A percentile compares a stretch with the other conserved stretches of the same genome.
phyloP scores from a whole-genome alignment of 2,797 vertebrate genomes.

The Rhabdomys pumilio region DNA sequence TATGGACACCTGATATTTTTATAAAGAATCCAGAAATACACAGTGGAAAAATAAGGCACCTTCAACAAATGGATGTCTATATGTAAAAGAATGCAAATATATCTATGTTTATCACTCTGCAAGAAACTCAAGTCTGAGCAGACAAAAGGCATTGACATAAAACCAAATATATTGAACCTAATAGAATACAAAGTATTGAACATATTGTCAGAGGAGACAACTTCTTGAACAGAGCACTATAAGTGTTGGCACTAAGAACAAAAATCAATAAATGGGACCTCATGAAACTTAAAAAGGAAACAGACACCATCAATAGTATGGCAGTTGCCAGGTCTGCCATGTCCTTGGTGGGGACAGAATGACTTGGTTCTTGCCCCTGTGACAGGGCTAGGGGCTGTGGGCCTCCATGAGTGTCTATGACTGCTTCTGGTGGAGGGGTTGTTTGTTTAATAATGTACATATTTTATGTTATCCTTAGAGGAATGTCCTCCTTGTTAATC shows the following conservation, averaged over 20 bases:
- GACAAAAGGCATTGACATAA: background rate
- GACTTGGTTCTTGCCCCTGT: background rate
- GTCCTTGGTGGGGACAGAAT: background rate
- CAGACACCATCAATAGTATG: background rate
- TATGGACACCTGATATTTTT: background rate
- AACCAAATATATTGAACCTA: background rate
- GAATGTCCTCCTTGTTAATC: background rate
- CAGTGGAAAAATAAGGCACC: background rate
- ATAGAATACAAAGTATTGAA: background rate
- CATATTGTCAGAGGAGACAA: background rate
- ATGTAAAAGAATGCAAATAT: background rate
- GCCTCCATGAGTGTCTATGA: no score
- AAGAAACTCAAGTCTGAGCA: background rate
- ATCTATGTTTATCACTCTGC: background rate
- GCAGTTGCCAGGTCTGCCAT: background rate
- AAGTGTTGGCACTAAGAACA: background rate
- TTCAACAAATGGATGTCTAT: background rate
- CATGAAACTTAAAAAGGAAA: background rate
- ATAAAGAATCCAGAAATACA: background rate
- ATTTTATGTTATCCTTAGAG: background rate
- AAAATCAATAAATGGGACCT: background rate
- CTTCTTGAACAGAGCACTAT: background rate
- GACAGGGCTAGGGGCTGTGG: background rate
- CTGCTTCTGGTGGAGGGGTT: no score
- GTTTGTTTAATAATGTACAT: background rate